A percentile compares a stretch with the other conserved stretches of the same genome.
These are phyloP conservation scores for Cephalopachus bancanus DNA, from an alignment of 2,797 vertebrate genomes.

Conservation along the genomic window DNA sequence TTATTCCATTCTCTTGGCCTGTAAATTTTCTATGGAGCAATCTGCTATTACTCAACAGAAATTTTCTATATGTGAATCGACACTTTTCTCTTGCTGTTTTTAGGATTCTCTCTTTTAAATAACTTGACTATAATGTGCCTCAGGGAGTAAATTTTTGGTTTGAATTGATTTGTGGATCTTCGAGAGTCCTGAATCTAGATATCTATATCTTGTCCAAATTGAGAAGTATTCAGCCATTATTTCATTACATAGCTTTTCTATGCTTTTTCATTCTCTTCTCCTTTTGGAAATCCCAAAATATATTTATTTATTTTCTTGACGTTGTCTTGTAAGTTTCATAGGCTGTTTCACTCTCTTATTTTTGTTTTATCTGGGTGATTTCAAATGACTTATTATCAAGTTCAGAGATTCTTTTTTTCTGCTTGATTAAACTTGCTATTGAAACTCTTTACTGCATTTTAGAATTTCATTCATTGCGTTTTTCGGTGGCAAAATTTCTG, in stretches of 20 bases:
- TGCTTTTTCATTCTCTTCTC: neutral
- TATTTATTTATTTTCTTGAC: neutral
- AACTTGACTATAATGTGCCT: neutral
- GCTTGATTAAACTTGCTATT: neutral
- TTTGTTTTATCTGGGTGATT: neutral
- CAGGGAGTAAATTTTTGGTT: neutral
- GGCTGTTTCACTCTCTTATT: neutral
- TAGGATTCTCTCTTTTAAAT: neutral
- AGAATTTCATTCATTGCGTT: neutral
- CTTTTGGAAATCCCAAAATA: neutral
- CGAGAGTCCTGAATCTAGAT: neutral
- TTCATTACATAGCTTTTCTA: neutral
- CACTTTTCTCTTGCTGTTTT: neutral
- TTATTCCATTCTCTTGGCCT: neutral
- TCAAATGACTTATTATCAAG: neutral
- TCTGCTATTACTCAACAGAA: neutral
- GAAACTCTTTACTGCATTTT: neutral
- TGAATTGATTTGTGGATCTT: neutral
- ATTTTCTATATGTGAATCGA: neutral
- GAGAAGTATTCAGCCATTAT: neutral
- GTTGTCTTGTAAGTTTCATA: neutral
- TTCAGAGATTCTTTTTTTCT: neutral
- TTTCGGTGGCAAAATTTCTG: neutral
- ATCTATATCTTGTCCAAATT: neutral
- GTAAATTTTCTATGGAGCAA: neutral